phyloP scores from a whole-genome alignment of 92 coral and sea anemone genomes.

The Phenganax marumi region DNA sequence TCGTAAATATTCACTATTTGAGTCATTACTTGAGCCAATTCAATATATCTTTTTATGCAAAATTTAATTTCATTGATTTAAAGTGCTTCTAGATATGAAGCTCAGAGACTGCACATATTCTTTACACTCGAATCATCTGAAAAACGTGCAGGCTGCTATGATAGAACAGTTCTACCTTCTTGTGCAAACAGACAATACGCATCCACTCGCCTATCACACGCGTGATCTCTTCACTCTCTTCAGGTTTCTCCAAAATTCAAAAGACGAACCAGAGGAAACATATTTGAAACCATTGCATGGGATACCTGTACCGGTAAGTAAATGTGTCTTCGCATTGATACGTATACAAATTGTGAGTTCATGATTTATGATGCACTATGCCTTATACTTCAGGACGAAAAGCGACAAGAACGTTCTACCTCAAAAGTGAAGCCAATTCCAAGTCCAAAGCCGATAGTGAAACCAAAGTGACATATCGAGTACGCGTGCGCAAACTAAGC shows the following conservation, averaged over 20 bases:
- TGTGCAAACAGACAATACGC: too few relatives aligned
- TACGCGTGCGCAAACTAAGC: background rate
- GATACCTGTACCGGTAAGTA: slow-evolving; percentile 16
- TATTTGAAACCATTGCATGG: slow-evolving; percentile 16
- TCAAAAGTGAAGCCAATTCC: background rate
- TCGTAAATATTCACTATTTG: too few relatives aligned
- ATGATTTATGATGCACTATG: background rate
- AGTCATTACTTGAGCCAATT: too few relatives aligned
- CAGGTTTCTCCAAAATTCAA: background rate
- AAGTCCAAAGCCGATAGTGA: slow-evolving; percentile 11
- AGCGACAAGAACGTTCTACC: background rate
- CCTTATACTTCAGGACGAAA: slow-evolving; percentile 4
- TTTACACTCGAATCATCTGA: too few relatives aligned
- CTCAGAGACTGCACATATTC: too few relatives aligned
- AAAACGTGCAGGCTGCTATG: too few relatives aligned
- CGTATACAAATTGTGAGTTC: background rate
- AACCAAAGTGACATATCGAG: background rate
- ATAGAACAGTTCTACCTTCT: too few relatives aligned
- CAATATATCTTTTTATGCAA: too few relatives aligned
- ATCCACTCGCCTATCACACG: too few relatives aligned
- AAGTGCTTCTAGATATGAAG: too few relatives aligned
- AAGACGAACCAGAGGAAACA: background rate
- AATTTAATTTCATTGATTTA: too few relatives aligned
- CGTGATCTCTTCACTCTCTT: too few relatives aligned
- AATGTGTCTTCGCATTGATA: background rate